Evolutionary conservation across 2,888 invertebrate genomes (phyloP).

Genomic region (Ophion obscuratus): DNA sequence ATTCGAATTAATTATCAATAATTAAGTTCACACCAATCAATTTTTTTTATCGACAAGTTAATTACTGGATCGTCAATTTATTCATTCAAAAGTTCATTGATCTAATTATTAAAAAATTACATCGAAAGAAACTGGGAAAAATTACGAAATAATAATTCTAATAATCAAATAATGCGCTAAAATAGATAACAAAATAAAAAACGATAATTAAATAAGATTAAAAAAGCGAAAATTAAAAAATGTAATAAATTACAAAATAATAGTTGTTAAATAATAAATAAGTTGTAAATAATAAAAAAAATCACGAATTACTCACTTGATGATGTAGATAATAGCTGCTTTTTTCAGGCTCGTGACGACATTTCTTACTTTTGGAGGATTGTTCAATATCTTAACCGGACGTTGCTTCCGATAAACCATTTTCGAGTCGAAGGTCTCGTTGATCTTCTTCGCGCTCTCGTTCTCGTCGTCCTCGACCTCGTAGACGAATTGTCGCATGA

Average conservation of each 20-base stretch:
- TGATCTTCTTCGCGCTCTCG: conserved; percentile 85
- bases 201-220: neutral
- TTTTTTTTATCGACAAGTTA: too few species aligned
- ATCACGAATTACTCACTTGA: conserved; percentile 87
- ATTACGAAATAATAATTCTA: neutral
- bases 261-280: too few species aligned
- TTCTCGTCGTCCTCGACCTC: conserved; percentile 93
- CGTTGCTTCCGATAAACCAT: conserved; percentile 93
- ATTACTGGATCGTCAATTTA: too few species aligned
- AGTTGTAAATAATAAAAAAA: neutral
- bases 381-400: conserved; percentile 92
- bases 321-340: conserved; percentile 93
- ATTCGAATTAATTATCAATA: neutral
- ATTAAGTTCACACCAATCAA: neutral
- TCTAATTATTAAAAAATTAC: too few species aligned
- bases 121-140: neutral
- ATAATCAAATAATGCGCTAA: too few species aligned
- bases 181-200: neutral
- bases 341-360: conserved; percentile 92
- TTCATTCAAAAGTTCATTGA: too few species aligned
- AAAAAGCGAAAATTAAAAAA: neutral
- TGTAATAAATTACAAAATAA: neutral
- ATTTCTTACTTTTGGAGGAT: conserved; percentile 92
- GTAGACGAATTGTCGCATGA: conserved; percentile 98
- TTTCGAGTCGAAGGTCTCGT: conserved; percentile 89